phyloP scores from a whole-genome alignment of 1,140 invertebrate genomes.

The Lamellibrachia luymesi region DNA sequence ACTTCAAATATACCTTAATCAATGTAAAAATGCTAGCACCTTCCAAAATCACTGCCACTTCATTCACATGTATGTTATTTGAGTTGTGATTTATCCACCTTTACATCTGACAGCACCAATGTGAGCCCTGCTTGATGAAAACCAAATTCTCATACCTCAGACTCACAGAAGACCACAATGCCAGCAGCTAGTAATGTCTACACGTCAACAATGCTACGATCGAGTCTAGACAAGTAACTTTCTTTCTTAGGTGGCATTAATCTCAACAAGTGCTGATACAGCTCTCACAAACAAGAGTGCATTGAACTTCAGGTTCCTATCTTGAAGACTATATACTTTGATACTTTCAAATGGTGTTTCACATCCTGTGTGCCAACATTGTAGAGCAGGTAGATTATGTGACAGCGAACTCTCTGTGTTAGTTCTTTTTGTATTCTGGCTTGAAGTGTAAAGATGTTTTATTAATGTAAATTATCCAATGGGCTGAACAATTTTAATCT shows the following conservation, averaged over 20 bases:
- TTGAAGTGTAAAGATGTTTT: not conserved
- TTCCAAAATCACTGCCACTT: not conserved
- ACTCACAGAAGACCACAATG: not conserved
- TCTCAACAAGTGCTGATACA: not conserved
- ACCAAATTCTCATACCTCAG: not conserved
- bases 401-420: not conserved
- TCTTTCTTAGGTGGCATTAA: not conserved
- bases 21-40: not conserved
- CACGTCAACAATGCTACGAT: not conserved
- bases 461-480: not conserved
- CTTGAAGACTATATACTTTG: not conserved
- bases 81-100: not conserved
- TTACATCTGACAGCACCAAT: not conserved
- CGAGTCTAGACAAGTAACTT: not conserved
- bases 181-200: not conserved
- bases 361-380: not conserved
- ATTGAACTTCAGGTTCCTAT: not conserved
- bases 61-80: not conserved
- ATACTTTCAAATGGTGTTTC: not conserved
- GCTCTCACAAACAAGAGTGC: not conserved
- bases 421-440: not conserved
- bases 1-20: not conserved
- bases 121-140: not conserved
- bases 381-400: not conserved
- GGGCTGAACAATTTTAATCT: too few relatives aligned